A percentile compares a stretch with the other conserved stretches of the same genome.
Evolutionary conservation across 2,113 vertebrate species (phyloP).

Genomic region (Campylomormyrus tamandua): DNA sequence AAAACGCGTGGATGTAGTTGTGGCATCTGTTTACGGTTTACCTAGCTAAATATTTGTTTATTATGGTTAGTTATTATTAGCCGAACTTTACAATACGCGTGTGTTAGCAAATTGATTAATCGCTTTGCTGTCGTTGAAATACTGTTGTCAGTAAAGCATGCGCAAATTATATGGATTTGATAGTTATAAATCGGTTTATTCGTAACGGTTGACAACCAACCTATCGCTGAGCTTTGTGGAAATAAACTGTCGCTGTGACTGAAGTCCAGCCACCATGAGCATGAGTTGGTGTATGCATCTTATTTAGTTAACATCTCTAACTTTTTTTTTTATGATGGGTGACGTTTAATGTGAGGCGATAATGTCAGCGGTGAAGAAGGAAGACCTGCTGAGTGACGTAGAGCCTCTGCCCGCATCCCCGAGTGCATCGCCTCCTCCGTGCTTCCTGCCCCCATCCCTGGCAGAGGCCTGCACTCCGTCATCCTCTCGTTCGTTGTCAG

Average conservation of each 20-base stretch:
- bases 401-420: constrained; percentile 36
- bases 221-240: background rate
- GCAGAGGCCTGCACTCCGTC: constrained; percentile 6
- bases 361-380: constrained; percentile 17
- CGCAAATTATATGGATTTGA: background rate
- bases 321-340: background rate
- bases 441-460: background rate
- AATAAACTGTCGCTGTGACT: background rate
- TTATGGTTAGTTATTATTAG: background rate
- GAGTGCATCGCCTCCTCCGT: constrained; percentile 20
- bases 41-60: background rate
- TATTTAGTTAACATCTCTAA: background rate
- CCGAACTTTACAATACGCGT: background rate
- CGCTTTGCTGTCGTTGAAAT: background rate
- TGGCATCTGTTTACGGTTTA: background rate
- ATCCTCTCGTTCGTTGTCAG: background rate
- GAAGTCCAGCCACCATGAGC: background rate
- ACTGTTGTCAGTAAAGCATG: background rate
- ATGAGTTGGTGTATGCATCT: background rate
- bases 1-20: background rate
- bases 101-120: background rate
- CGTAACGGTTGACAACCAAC: background rate
- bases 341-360: background rate
- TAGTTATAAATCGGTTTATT: background rate
- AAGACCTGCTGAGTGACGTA: constrained; percentile 56